Percentiles rank a stretch among this genome's conserved stretches.
Conservation (phyloP, 2,797 vertebrate genomes). For the Gymnopithys bicolor region DNA sequence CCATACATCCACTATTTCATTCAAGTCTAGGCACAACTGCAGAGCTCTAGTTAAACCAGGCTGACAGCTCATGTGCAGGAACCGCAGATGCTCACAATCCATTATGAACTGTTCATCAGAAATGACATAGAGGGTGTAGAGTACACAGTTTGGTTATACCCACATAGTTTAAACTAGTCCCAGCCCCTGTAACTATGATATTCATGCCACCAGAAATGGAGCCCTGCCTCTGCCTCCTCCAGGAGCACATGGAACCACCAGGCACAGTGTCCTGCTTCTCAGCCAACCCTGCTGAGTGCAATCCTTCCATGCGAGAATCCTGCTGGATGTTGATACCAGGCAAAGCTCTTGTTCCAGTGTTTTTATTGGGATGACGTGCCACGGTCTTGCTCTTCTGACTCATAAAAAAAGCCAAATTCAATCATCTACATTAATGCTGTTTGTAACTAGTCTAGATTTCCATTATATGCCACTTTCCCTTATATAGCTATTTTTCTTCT, state of each 20-base stretch:
- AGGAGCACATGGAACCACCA: accelerated
- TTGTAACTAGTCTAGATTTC: neutral
- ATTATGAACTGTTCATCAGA: too few species aligned
- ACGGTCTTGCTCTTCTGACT: neutral
- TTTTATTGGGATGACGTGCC: neutral
- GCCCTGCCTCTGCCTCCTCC: neutral
- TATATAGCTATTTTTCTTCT: slow-evolving; percentile 22
- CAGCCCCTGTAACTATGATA: too few species aligned
- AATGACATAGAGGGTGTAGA: too few species aligned
- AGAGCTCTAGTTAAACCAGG: neutral
- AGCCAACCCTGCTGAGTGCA: neutral
- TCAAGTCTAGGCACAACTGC: neutral
- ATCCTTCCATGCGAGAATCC: neutral
- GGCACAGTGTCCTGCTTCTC: neutral
- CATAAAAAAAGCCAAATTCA: neutral
- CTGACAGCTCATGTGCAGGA: neutral
- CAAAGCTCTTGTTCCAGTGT: neutral
- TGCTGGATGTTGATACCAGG: neutral
- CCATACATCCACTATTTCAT: accelerated
- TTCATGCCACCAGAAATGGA: neutral
- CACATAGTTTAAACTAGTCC: too few species aligned
- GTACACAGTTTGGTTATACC: too few species aligned
- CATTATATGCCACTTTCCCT: neutral
- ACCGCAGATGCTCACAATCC: too few species aligned
- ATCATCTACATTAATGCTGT: neutral